Evolutionary conservation across 2,113 vertebrate species (phyloP).

Genomic region (Tretioscincus oriximinensis): DNA sequence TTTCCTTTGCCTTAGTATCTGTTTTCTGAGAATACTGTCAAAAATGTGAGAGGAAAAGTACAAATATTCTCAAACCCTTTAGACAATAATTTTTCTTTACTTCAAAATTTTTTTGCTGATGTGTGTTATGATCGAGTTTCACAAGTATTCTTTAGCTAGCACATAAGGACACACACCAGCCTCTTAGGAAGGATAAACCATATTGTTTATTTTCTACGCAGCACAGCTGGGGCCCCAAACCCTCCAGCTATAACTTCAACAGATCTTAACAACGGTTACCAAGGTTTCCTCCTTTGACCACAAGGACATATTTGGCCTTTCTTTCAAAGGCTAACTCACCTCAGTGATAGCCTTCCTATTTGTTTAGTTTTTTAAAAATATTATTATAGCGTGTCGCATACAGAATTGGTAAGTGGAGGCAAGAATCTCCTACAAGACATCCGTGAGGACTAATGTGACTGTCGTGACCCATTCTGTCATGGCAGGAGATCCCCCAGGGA

Average conservation of each 20-base stretch:
- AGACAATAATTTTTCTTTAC: fast-evolving
- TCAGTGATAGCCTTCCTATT: neutral
- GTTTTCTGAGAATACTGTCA: neutral
- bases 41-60: neutral
- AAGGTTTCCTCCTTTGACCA: neutral
- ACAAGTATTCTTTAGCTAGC: neutral
- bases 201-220: neutral
- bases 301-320: neutral
- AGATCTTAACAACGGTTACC: neutral
- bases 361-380: neutral
- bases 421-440: too few relatives aligned
- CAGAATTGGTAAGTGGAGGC: too few relatives aligned
- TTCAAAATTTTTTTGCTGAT: neutral
- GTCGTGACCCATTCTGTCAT: too few relatives aligned
- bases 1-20: neutral
- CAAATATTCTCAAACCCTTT: neutral
- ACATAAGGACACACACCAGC: neutral
- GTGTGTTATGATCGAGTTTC: neutral
- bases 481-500: too few relatives aligned
- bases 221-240: neutral
- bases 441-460: too few relatives aligned
- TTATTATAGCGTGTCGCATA: neutral
- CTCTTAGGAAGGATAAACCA: neutral
- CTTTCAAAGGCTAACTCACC: neutral
- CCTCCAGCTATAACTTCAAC: neutral